Evolutionary conservation across 1,140 invertebrate genomes (phyloP).

Genomic region (Zophobas atratus): DNA sequence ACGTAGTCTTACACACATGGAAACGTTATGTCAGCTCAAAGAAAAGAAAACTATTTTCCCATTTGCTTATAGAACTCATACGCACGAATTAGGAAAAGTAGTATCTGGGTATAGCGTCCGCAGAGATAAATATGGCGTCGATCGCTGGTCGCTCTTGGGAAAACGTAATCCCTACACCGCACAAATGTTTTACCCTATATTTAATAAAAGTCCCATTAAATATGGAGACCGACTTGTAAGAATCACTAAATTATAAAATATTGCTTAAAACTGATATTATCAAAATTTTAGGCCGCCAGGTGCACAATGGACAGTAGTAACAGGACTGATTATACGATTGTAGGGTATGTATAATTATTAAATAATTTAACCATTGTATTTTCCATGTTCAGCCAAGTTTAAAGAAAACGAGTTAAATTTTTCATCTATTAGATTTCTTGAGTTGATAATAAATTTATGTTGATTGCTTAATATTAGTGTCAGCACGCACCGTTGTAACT

Average conservation of each 20-base stretch:
- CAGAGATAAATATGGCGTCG: constrained; percentile 71
- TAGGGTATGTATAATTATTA: constrained; percentile 79
- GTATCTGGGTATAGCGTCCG: constrained; percentile 90
- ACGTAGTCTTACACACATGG: constrained; percentile 85
- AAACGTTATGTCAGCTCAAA: constrained; percentile 85
- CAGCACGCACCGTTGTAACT: background rate
- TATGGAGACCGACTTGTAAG: constrained; percentile 83
- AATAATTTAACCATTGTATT: no score
- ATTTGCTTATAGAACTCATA: constrained; percentile 96
- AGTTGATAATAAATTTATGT: background rate
- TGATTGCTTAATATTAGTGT: no score
- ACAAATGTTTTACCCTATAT: constrained; percentile 96
- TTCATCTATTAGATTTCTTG: background rate
- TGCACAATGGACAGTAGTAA: constrained; percentile 90
- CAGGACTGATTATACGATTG: constrained; percentile 75
- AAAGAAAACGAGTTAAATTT: background rate
- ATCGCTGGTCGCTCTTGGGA: constrained; percentile 88
- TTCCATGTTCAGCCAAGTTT: no score
- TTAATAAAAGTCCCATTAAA: constrained; percentile 73
- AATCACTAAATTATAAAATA: no score
- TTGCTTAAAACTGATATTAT: no score
- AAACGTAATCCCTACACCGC: constrained; percentile 93
- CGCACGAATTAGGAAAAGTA: constrained; percentile 87
- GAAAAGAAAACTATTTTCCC: constrained; percentile 92
- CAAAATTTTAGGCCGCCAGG: constrained; percentile 78